Conservation (phyloP, 92 coral and sea anemone genomes). For the Phenganax marumi region DNA sequence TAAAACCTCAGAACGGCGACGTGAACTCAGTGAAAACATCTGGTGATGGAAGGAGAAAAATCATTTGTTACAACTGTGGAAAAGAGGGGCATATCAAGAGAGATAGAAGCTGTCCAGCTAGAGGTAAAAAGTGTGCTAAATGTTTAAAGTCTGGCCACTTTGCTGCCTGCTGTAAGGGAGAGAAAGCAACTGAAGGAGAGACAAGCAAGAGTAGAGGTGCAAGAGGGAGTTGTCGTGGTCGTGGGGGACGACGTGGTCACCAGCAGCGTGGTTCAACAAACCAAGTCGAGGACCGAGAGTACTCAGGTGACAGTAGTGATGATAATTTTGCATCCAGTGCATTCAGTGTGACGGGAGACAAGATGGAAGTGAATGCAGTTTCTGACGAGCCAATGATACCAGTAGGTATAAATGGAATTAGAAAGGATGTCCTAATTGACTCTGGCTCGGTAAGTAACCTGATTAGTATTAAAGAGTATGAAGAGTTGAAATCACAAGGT, state of each 20-base stretch:
- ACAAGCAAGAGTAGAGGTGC: not conserved
- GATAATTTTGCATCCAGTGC: too few relatives aligned
- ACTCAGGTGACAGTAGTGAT: too few relatives aligned
- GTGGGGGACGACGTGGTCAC: too few relatives aligned
- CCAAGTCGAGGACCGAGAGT: too few relatives aligned
- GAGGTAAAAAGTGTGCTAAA: not conserved
- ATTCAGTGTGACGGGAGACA: not conserved
- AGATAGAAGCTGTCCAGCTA: not conserved
- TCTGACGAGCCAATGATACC: conserved; percentile 10
- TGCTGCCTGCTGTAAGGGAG: not conserved
- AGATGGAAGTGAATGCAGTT: not conserved
- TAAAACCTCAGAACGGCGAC: not conserved
- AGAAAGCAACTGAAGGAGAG: not conserved
- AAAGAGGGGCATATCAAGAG: not conserved
- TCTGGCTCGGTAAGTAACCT: conserved; percentile 39
- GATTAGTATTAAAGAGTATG: not conserved
- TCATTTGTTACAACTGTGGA: not conserved
- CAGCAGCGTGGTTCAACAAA: too few relatives aligned
- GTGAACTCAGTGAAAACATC: not conserved
- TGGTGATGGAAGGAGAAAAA: not conserved
- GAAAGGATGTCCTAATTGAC: conserved; percentile 22
- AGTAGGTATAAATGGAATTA: conserved; percentile 1
- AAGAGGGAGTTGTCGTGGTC: not conserved
- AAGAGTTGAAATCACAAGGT: conserved; percentile 17
- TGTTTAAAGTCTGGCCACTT: not conserved